Evolutionary conservation across 2,797 vertebrate species (phyloP), one percentile per base, ranked within the genome.

Genomic region (Halcyon leucocephala): DNA sequence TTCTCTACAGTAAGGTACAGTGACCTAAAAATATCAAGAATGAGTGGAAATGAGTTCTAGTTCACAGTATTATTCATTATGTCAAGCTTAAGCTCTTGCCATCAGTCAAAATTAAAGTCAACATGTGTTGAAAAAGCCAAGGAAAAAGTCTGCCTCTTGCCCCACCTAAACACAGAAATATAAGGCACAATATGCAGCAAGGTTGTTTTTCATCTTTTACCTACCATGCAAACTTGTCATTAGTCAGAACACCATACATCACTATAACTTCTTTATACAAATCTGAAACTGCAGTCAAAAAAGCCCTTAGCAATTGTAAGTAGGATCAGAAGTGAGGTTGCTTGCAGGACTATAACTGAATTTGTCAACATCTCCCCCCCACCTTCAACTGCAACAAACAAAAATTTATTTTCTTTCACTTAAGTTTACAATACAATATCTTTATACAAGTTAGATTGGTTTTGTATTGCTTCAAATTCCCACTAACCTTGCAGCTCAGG

Each of bases 401-500:
- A 54, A 78, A 64, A 8, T 17, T 9, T 35, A 29, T 2, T 33
- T 37, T 81, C 41, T 55, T 83, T 61, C 31, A 57, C 48, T 61
- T 83, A 48, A 72, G 57, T 39, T 7, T n/a, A 21, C 1, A 6
- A 26, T 21, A 52, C 7, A 35, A 12, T 20, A 41, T n/a, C 51
- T 70, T 73, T 31, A 70, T 1, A 60, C 14, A 73, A 39, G 22
- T n/a, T 15, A 58, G 3, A 12, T 51, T 42, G 37, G 37, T 71
- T 7, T 31, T 37, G 61, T 14, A 28, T 51, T 42, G 17, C 57
- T 62, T 74, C 39, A n/a, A 48, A 61, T 80, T 60, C 35, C 49
- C 55, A 96, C 96, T 98, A 96, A 99, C 99, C 99, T 97, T 99
- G 99, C 70, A 99, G 98, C 94, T 99, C 99, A 72, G 99, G 99